Conservation (phyloP, 2,113 vertebrate genomes). For the Elachura formosa region DNA sequence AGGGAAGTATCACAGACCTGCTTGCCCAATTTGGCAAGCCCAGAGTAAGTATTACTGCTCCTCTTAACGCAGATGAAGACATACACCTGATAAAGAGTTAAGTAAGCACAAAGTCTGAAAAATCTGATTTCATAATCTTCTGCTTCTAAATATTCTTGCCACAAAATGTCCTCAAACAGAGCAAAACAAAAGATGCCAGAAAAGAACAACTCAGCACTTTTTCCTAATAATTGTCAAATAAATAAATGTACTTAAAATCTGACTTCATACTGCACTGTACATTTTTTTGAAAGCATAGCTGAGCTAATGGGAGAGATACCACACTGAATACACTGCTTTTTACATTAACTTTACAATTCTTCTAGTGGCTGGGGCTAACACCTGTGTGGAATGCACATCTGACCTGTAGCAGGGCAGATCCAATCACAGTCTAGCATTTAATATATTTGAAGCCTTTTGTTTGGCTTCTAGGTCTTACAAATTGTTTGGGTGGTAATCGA, state of each 20-base stretch:
- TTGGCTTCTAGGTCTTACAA: not conserved
- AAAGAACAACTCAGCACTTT: not conserved
- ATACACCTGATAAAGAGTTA: not conserved
- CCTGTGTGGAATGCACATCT: not conserved
- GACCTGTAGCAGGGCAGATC: slow-evolving; percentile 5
- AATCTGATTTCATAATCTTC: not conserved
- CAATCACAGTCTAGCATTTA: slow-evolving; percentile 17
- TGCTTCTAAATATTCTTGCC: not conserved
- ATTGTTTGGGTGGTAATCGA: not conserved
- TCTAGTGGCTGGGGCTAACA: slow-evolving; percentile 22
- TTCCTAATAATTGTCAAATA: not conserved
- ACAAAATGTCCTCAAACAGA: not conserved
- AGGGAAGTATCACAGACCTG: not conserved
- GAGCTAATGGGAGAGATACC: not conserved
- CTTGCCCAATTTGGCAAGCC: not conserved
- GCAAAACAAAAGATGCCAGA: not conserved
- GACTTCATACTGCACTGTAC: not conserved
- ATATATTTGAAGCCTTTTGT: not conserved
- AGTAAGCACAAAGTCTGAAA: not conserved
- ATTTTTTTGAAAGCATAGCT: slow-evolving; percentile 27
- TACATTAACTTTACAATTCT: slow-evolving; percentile 27
- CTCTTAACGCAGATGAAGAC: not conserved
- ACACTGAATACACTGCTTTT: not conserved
- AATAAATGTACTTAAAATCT: slow-evolving; percentile 27
- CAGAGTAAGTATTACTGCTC: not conserved